Percentiles rank a stretch among this genome's conserved stretches.
These are phyloP conservation scores for Theonella swinhoei DNA, from an alignment of 37 sponge, comb jelly and placozoan species.

Conservation along the genomic window DNA sequence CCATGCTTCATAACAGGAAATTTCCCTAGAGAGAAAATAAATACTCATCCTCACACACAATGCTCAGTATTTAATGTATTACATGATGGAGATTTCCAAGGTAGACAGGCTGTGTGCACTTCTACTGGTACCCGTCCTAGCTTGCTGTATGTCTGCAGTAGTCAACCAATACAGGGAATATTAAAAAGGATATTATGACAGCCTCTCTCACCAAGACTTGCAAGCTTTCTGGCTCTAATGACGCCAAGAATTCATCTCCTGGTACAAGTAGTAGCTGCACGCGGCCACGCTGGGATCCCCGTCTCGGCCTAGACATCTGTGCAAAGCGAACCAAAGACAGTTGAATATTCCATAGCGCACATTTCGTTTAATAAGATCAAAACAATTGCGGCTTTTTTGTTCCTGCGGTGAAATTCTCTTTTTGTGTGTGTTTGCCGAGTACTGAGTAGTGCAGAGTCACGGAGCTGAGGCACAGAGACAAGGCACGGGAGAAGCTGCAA, in stretches of 20 bases:
- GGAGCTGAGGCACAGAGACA: not conserved
- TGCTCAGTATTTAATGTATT: not conserved
- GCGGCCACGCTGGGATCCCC: not conserved
- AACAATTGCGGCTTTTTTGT: not conserved
- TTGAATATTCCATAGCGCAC: not conserved
- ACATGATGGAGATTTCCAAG: conserved; percentile 23
- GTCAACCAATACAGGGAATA: not conserved
- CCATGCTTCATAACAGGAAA: not conserved
- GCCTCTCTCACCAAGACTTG: conserved; percentile 57
- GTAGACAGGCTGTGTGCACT: conserved; percentile 18
- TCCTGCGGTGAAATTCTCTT: not conserved
- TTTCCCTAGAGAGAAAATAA: not conserved
- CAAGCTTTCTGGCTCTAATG: conserved; percentile 69
- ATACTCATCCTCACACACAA: too few relatives aligned
- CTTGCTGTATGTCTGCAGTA: conserved; percentile 44
- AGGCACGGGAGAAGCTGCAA: too few relatives aligned
- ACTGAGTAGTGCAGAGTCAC: not conserved
- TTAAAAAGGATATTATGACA: not conserved
- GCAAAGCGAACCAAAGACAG: not conserved
- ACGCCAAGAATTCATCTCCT: conserved; percentile 66
- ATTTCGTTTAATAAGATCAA: not conserved
- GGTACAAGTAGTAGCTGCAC: conserved; percentile 33
- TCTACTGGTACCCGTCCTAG: conserved; percentile 8
- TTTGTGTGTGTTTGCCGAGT: not conserved
- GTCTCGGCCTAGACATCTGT: not conserved